These are phyloP conservation scores for Subacronicta megacephala DNA, from an alignment of 2,888 invertebrate genomes.

Conservation along the genomic window DNA sequence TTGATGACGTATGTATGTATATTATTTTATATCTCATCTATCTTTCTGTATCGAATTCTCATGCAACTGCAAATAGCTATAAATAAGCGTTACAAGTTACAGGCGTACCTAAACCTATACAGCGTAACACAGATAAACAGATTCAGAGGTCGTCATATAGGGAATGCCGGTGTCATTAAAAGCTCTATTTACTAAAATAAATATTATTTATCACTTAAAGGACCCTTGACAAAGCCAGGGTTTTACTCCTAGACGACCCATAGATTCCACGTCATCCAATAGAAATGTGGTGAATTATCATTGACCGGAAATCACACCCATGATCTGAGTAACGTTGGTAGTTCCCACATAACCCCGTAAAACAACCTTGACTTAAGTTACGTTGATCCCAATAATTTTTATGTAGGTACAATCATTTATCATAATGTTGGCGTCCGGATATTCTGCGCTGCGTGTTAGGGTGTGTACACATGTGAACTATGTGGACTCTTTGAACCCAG, in stretches of 20 bases:
- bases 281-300: slow-evolving; percentile 2
- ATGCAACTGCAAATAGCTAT: no score
- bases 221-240: neutral
- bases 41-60: no score
- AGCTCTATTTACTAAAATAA: no score
- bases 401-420: slow-evolving; percentile 53
- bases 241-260: neutral
- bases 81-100: no score
- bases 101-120: no score
- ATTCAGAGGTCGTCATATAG: no score
- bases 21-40: no score
- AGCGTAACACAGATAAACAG: no score
- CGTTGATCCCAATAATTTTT: slow-evolving; percentile 55
- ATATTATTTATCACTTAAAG: no score
- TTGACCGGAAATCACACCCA: slow-evolving; percentile 24
- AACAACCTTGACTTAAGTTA: slow-evolving; percentile 49
- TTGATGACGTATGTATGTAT: no score
- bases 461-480: slow-evolving; percentile 21
- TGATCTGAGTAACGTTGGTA: slow-evolving; percentile 14
- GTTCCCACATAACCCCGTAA: slow-evolving; percentile 29
- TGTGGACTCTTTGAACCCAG: neutral
- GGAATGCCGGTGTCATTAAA: no score
- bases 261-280: slow-evolving; percentile 11
- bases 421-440: slow-evolving; percentile 54
- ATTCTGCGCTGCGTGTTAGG: slow-evolving; percentile 37